Evolutionary conservation across 2,888 invertebrate species (phyloP).

Genomic region (Amblyjoppa proteus): DNA sequence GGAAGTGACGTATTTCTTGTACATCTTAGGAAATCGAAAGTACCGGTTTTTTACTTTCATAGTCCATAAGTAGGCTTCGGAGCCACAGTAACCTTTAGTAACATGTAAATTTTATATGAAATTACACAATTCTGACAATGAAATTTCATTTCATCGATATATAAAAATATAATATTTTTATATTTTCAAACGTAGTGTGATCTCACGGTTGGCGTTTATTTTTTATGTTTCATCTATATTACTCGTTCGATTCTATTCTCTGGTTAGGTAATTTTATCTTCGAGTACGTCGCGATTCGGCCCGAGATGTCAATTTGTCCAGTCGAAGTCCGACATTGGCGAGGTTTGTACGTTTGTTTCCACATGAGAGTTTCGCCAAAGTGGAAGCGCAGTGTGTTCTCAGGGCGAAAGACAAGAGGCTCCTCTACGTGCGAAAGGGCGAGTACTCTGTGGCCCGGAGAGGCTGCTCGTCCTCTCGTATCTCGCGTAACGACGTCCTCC

Average conservation of each 20-base stretch:
- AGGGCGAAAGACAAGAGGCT: slow-evolving; percentile 77
- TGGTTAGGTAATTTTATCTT: not conserved
- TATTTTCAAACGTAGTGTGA: not conserved
- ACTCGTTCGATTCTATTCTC: not conserved
- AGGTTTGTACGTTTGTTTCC: slow-evolving; percentile 78
- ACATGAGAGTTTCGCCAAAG: slow-evolving; percentile 77
- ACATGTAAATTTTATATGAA: no score
- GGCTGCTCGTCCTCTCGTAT: slow-evolving; percentile 59
- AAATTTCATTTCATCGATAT: not conserved
- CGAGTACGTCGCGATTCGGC: slow-evolving; percentile 10
- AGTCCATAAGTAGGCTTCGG: no score
- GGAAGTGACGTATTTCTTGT: no score
- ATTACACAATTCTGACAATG: no score
- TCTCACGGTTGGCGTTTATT: not conserved
- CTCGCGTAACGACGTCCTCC: slow-evolving; percentile 79
- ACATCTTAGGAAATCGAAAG: no score
- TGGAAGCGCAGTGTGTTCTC: not conserved
- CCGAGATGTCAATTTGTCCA: slow-evolving; percentile 79
- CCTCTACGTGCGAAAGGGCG: slow-evolving; percentile 64
- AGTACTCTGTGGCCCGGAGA: slow-evolving; percentile 68
- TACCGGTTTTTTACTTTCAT: no score
- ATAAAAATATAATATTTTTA: not conserved
- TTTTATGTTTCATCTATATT: not conserved
- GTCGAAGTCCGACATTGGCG: slow-evolving; percentile 68
- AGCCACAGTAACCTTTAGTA: no score